Evolutionary conservation across 1,140 invertebrate species (phyloP), one percentile per base, ranked within the genome.

Genomic region (Drosophila lini): DNA sequence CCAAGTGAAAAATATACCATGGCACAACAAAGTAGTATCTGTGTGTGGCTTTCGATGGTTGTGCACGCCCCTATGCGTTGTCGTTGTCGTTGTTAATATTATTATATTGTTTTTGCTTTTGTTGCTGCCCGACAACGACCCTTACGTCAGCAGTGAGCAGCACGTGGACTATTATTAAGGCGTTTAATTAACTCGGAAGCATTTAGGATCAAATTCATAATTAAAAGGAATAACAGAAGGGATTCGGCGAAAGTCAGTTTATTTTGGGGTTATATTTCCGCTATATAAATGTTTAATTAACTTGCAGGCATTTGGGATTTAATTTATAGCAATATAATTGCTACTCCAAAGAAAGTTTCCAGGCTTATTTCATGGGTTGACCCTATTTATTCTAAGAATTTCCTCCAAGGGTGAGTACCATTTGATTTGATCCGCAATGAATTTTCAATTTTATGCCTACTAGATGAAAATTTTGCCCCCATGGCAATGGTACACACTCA

Each of bases 141-240:
- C 89, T 91, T 91, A 91, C 84, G 89, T 89, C 84, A 90, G 81
- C 75, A 81, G 70, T 85, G 68, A 75, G 67, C 89, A 90, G 84
- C 84, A 91, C 89, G 89, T 91, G 89, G 89, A 91, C 83, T 70
- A 75, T 70, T 80, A 86, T 86, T 86, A 83, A 86, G 79, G 77
- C 83, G 64, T 81, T 89, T 85, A 89, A 89, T 90, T 89, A 88
- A 86, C 69, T 88, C 45, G 56, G 45, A 73, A 52, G 19, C 67
- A 80, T 80, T 80, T 86, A 88, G 80, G 62, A 86, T 86, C 69
- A 78, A 81, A 79, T 86, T 81, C 65, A 76, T 86, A 83, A 76
- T 65, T 67, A 69, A 22, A 22, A 45, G 36, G 10, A 36, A 65
- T 3, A 5, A 15, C 28, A 7, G 10, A 10, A 5, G 50, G 32